Conservation (phyloP, 1,140 invertebrate species). For the Gonioctena quinquepunctata region DNA sequence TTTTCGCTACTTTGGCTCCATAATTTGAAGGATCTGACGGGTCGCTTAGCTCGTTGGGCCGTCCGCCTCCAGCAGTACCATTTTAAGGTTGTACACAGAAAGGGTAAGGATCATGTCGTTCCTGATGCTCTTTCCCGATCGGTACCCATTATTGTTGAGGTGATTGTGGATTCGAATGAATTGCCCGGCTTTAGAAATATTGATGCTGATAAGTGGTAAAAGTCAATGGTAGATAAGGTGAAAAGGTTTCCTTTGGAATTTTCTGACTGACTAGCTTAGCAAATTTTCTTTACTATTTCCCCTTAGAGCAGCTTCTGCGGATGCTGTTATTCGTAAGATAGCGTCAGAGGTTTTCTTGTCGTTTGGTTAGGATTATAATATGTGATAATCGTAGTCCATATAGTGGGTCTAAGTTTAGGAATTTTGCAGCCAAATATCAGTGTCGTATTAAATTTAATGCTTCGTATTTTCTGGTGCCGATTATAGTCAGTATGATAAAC, state of each 20-base stretch:
- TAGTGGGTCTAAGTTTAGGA: conserved; percentile 1
- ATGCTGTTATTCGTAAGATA: neutral
- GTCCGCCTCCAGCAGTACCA: conserved; percentile 1
- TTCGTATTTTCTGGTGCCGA: neutral
- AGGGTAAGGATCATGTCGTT: conserved; percentile 13
- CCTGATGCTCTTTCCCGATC: conserved; percentile 9
- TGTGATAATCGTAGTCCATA: conserved; percentile 10
- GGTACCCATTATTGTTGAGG: neutral
- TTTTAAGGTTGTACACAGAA: neutral
- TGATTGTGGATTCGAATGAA: neutral
- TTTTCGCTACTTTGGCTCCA: conserved; percentile 50
- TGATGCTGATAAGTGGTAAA: neutral
- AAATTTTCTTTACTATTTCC: conserved; percentile 21
- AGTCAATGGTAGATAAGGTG: neutral
- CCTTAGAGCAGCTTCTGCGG: conserved; percentile 6
- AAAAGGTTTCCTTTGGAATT: neutral
- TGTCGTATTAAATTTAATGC: neutral
- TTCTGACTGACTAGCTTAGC: conserved; percentile 17
- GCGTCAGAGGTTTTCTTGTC: conserved; percentile 18
- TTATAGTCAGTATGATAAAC: no score
- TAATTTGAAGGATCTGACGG: conserved; percentile 42
- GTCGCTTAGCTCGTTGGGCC: conserved; percentile 21
- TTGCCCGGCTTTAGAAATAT: neutral
- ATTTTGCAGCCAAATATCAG: neutral
- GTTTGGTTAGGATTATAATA: conserved; percentile 26